Evolutionary conservation across 2,888 invertebrate genomes (phyloP), one percentile per base, ranked within the genome.

Genomic region (Phrixothrix hirtus): DNA sequence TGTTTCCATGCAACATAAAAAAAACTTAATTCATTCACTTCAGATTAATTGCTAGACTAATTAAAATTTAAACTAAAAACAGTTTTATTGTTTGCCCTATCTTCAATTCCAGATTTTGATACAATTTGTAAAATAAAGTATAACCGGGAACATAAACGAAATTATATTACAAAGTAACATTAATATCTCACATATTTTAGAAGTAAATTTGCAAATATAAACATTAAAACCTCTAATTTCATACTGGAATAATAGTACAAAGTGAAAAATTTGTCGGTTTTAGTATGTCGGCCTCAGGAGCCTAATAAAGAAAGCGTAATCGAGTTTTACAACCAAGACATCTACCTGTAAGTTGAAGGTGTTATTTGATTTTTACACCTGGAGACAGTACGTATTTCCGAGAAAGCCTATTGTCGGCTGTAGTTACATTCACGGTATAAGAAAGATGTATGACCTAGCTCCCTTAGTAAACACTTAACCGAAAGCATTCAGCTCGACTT

Each of bases 361-460:
- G 48, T 58, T 55, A 45, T 58, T 58, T 58, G 58, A 58, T 57
- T 60, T 56, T 60, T 58, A 60, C 60, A 60, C 58, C 58, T 60
- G 58, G 55, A 52, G 47, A 47, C 46, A 48, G 46, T 43, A 41
- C 37, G 38, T 31, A 54, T 41, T 53, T 54, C 54, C 35, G 35
- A 48, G 54, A 54, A 54, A 48, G 29, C 13, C 48, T 17, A 48
- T 48, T 54, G 48, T 48, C 54, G 54, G 44, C 42, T 37, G 46
- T 42, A 47, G 52, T 46, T 52, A 38, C 45, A 45, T 52, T 52
- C 46, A 52, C 39, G 25, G 25, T 25, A 15, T 45, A 34, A 29
- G 42, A 39, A 47, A 53, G 47, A 47, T 47, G 47, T 54, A 54
- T 48, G 47, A 53, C 42, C 45, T n/a, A 26, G 35, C 39, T 45